Evolutionary conservation across 1,140 invertebrate species (phyloP).

Genomic region (Calosoma granatense): DNA sequence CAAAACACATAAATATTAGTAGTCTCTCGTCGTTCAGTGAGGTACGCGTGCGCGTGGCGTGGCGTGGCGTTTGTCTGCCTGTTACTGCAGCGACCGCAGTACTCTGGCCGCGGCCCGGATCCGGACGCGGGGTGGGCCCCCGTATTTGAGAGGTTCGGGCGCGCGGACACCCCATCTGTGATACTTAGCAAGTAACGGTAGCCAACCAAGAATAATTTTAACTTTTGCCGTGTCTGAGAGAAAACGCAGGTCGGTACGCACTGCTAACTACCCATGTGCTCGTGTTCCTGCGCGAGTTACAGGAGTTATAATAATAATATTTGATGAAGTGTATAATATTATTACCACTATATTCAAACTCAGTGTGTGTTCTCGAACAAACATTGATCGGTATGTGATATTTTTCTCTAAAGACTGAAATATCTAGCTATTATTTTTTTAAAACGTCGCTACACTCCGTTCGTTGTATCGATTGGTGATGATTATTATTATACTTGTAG

Average conservation of each 20-base stretch:
- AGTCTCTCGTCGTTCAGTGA: background rate
- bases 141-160: background rate
- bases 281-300: no score
- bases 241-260: constrained; percentile 10
- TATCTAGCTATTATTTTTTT: constrained; percentile 31
- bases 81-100: constrained; percentile 3
- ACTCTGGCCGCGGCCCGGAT: background rate
- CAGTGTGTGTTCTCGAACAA: background rate
- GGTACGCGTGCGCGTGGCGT: background rate
- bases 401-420: constrained; percentile 34
- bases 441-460: background rate
- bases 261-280: background rate
- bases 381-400: constrained; percentile 32
- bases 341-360: constrained; percentile 7
- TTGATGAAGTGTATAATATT: background rate
- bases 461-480: background rate
- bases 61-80: background rate
- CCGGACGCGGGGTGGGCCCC: no score
- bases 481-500: background rate
- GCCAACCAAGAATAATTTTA: constrained; percentile 30
- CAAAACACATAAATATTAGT: no score
- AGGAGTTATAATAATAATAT: background rate
- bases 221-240: constrained; percentile 28
- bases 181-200: constrained; percentile 32
- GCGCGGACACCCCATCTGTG: constrained; percentile 26